Percentiles rank a stretch among this genome's conserved stretches.
phyloP scores from a whole-genome alignment of 2,113 vertebrate genomes.

The Regulus satrapa region DNA sequence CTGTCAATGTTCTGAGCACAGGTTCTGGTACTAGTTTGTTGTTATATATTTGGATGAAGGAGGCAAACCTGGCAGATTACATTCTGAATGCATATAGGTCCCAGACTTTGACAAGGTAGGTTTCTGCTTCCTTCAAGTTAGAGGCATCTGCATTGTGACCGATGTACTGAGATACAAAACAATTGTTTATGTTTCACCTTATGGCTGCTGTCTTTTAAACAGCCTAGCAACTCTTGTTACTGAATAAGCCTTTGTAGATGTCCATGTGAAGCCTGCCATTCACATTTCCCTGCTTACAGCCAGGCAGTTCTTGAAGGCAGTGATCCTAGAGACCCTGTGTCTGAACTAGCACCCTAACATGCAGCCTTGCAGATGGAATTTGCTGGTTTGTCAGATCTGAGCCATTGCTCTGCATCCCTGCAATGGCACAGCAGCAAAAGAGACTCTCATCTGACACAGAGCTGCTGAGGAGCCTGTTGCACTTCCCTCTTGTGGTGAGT shows the following conservation, averaged over 20 bases:
- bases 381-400: not conserved
- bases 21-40: not conserved
- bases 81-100: not conserved
- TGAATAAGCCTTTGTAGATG: not conserved
- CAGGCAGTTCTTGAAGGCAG: not conserved
- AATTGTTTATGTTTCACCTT: not conserved
- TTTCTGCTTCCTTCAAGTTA: not conserved
- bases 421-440: not conserved
- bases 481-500: not conserved
- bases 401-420: not conserved
- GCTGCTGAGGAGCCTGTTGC: not conserved
- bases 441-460: fast-evolving
- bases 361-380: not conserved
- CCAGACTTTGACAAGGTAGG: not conserved
- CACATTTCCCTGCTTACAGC: not conserved
- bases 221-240: not conserved
- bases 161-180: not conserved
- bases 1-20: not conserved
- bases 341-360: not conserved
- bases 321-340: not conserved
- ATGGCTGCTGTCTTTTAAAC: not conserved
- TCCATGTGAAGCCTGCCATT: not conserved
- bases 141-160: not conserved
- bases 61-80: not conserved
- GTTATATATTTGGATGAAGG: not conserved